Evolutionary conservation across 2,797 vertebrate species (phyloP), one percentile per base, ranked within the genome.

Genomic region (Fratercula arctica): DNA sequence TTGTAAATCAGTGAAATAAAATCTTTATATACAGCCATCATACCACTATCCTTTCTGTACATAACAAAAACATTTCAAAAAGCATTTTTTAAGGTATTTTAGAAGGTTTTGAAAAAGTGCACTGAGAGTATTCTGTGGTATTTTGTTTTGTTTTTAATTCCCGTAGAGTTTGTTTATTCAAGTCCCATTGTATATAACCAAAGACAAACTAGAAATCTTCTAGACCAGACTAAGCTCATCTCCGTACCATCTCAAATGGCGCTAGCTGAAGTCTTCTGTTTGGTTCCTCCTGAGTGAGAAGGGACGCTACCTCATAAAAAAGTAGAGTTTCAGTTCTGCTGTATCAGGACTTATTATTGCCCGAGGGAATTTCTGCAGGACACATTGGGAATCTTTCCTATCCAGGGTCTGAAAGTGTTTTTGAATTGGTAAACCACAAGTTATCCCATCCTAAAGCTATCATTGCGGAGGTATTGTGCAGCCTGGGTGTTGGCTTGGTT

Each of bases 1-100:
- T 89, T 96, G 90, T 94, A 94, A 88, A 95, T 79, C 72, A 85
- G 35, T 85, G 67, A 94, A 97, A 95, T 96, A 94, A 93, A 95
- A 67, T 80, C 63, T 93, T 92, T 93, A 77, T 91, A 80, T 85
- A 51, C 67, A 85, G 64, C 45, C 51, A 80, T 50, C 24, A 77
- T 82, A 90, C 53, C 77, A 92, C 41, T 90, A 90, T 74, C 31
- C 60, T 92, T 93, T 94, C 67, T 94, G 74, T 91, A 74, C n/a
- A 19, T n/a, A 51, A 7, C 3, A 70, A 87, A 87, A 57, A 63
- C 10, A 1, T 60, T 91, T 61, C 14, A 76, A 72, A 76, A 79
- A 69, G 1, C 1, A 15, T 43, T 92, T 76, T 79, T 77, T 16
- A 54, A 86, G 20, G 9, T 79, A 29, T 59, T 84, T 81, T 81